Evolutionary conservation across 2,888 invertebrate species (phyloP).

Genomic region (Apodemia duryi): DNA sequence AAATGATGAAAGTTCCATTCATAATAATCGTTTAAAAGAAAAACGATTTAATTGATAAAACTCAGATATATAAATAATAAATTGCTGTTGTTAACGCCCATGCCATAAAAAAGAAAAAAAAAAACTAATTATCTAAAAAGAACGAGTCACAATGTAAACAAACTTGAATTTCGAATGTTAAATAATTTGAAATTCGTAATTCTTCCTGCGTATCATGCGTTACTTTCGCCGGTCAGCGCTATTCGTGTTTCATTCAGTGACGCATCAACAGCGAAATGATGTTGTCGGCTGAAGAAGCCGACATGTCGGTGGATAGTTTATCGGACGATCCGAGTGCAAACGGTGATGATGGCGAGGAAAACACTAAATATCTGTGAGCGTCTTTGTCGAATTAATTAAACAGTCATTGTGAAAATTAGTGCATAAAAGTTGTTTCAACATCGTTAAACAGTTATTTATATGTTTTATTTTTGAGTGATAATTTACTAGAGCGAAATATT

Average conservation of each 20-base stretch:
- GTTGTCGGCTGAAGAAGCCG: conserved; percentile 25
- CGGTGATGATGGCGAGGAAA: conserved; percentile 31
- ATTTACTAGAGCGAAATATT: conserved; percentile 1
- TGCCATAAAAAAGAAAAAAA: too few relatives aligned
- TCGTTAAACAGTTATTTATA: not conserved
- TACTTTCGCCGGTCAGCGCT: conserved; percentile 42
- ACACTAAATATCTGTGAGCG: conserved; percentile 29
- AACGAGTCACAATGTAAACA: conserved; percentile 26
- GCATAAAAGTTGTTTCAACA: not conserved
- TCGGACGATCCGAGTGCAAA: conserved; percentile 38
- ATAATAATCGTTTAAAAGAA: not conserved
- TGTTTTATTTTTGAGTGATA: not conserved
- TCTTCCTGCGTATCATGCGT: conserved; percentile 29
- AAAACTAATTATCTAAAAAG: conserved; percentile 6
- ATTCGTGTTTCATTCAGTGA: conserved; percentile 39
- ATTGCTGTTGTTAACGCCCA: too few relatives aligned
- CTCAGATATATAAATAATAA: not conserved
- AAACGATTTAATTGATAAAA: not conserved
- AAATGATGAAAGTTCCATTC: too few relatives aligned
- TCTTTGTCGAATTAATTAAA: conserved; percentile 22
- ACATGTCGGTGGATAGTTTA: conserved; percentile 63
- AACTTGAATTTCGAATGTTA: conserved; percentile 35
- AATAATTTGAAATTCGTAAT: conserved; percentile 37
- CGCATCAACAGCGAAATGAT: conserved; percentile 40
- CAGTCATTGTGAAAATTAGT: conserved; percentile 7